Base-by-base conservation (phyloP, 2,888 invertebrate species). In the Apotomis betuletana region DNA sequence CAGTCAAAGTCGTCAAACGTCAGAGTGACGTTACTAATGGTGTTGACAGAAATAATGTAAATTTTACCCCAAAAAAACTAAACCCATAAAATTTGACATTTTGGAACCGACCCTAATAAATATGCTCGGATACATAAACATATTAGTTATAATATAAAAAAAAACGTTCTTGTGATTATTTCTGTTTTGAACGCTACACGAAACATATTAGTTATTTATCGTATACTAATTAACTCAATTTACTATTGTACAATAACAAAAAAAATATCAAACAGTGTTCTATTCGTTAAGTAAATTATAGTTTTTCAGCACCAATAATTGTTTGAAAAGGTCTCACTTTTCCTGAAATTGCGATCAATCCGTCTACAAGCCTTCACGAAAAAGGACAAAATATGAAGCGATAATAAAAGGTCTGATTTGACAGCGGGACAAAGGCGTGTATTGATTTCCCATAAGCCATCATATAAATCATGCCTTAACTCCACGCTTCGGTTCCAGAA, bases 11-110 rank as follows among this genome's bases (percentile, higher is more conserved):
- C 3, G 58, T 13, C 10, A 49, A 36, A 57, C 44, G 46, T 69
- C 61, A 69, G 55, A 46, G 44, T 69, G 62, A 69, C 69, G 13
- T 62, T 13, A 9, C 15, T 96, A 85, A 97, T 90, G 85, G 60
- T 67, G 27, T 60, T 67, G 52, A 51, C 58, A 67, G 67, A 51
- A 13, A 15, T n/a, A 67, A 12, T 9, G 1, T 6, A 52, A 5
- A 3, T 6, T 54, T 69, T 61, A 69, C 68, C 68, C 61, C 9
- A n/a, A 51, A 51, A 49, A 0, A 49, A 9, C 10, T 1, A 12
- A 49, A 9, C 10, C 9, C 8, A 3, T 49, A 6, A 44, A 3
- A 44, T 15, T 15, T 15, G 15, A 0, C 15, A 15, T 6, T 44
- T 49, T 49, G 0, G 9, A 9, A 49, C 9, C 5, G 49, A 49